A percentile compares a stretch with the other conserved stretches of the same genome.
These are phyloP conservation scores for Sturmia bella DNA, from an alignment of 2,888 invertebrate genomes.

Conservation along the genomic window DNA sequence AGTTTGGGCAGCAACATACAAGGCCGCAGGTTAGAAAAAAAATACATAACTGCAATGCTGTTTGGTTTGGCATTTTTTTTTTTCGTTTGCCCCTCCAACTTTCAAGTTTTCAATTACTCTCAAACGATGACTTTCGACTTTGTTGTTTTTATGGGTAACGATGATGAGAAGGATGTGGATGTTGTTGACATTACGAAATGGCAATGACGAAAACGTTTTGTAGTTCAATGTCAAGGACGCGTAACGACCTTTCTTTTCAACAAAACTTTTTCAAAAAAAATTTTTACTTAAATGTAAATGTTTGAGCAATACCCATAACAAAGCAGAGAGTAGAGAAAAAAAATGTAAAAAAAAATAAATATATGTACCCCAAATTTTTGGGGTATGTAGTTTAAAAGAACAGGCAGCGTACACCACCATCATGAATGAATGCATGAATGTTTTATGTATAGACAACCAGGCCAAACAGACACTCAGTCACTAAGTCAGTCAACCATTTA, in stretches of 20 bases:
- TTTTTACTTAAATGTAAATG: slow-evolving; percentile 30
- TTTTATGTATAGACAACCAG: slow-evolving; percentile 22
- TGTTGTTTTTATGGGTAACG: slow-evolving; percentile 11
- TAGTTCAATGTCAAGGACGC: slow-evolving; percentile 61
- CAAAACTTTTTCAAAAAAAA: slow-evolving; percentile 56
- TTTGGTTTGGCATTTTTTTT: not conserved
- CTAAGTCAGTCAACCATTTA: slow-evolving; percentile 48
- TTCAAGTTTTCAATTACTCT: slow-evolving; percentile 49
- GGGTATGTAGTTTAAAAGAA: slow-evolving; percentile 23
- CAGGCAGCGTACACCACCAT: not conserved
- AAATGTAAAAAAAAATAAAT: slow-evolving; percentile 2
- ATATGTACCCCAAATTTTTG: slow-evolving; percentile 28
- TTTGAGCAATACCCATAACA: slow-evolving; percentile 2
- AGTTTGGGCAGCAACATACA: not conserved
- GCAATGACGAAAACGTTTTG: slow-evolving; percentile 30
- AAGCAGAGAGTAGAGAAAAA: not conserved
- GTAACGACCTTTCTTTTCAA: slow-evolving; percentile 53
- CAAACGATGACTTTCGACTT: slow-evolving; percentile 42
- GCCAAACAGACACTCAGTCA: slow-evolving; percentile 39
- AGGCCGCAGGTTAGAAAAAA: slow-evolving; percentile 3
- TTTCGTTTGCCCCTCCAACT: no score
- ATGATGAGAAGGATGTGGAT: not conserved
- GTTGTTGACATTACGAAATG: slow-evolving; percentile 1
- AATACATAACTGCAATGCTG: not conserved
- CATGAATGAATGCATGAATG: slow-evolving; percentile 15